A percentile compares a stretch with the other conserved stretches of the same genome.
These are phyloP conservation scores for Macrochelys suwanniensis DNA, from an alignment of 2,797 vertebrate genomes.

Conservation along the genomic window DNA sequence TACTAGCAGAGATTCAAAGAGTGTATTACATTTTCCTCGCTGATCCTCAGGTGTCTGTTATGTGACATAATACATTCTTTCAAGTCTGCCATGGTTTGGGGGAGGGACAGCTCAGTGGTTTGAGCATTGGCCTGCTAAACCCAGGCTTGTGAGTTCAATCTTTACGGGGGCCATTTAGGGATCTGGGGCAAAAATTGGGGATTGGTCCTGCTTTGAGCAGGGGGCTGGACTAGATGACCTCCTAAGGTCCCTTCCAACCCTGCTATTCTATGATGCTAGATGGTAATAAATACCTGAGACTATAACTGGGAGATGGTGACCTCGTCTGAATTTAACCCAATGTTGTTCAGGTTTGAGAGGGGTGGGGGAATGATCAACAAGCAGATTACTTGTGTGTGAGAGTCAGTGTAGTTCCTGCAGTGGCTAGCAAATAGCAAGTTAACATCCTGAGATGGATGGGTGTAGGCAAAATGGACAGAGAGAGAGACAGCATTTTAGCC, in stretches of 20 bases:
- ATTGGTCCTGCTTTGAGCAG: too few relatives aligned
- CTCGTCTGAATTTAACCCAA: conserved; percentile 50
- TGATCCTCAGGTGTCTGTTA: conserved; percentile 49
- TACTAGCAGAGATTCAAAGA: conserved; percentile 52
- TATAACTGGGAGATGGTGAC: background rate
- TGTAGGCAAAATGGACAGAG: background rate
- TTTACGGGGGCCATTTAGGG: too few relatives aligned
- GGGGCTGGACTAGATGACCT: too few relatives aligned
- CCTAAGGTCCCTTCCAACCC: too few relatives aligned
- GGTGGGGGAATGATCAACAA: background rate
- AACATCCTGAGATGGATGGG: background rate
- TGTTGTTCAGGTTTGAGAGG: background rate
- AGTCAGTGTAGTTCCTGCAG: background rate
- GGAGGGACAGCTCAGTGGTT: too few relatives aligned
- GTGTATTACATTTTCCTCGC: conserved; percentile 46
- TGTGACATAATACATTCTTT: conserved; percentile 52
- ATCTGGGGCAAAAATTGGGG: too few relatives aligned
- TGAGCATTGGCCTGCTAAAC: too few relatives aligned
- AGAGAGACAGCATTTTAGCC: background rate
- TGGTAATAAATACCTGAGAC: conserved; percentile 41
- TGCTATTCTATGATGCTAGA: background rate
- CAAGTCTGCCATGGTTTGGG: conserved; percentile 41
- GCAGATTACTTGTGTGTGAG: background rate
- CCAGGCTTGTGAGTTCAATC: too few relatives aligned
- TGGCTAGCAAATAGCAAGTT: background rate